Percentiles rank a stretch among this genome's conserved stretches.
Evolutionary conservation across 2,113 vertebrate species (phyloP).

Genomic region (Eulacestoma nigropectus): DNA sequence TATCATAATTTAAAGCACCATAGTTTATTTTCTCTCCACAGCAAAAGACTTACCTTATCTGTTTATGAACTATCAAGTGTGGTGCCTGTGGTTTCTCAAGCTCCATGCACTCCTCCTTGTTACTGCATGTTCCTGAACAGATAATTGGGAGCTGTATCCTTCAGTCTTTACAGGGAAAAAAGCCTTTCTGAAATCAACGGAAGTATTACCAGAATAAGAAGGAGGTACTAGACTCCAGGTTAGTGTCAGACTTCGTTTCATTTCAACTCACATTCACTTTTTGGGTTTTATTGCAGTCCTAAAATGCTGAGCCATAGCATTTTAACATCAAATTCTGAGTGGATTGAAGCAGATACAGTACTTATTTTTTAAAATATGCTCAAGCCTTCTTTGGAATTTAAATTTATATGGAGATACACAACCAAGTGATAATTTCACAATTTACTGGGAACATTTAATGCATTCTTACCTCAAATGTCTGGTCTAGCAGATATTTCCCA

Average conservation of each 20-base stretch:
- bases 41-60: slow-evolving; percentile 1
- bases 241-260: background rate
- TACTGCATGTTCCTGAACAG: background rate
- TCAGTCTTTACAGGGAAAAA: background rate
- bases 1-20: background rate
- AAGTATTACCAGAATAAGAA: background rate
- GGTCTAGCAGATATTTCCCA: slow-evolving; percentile 15
- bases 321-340: background rate
- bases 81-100: background rate
- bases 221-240: background rate
- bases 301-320: background rate
- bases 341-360: background rate
- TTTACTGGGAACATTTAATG: background rate
- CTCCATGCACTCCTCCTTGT: background rate
- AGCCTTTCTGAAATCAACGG: background rate
- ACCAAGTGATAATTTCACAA: background rate
- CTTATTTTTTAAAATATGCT: background rate
- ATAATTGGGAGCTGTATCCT: background rate
- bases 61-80: background rate
- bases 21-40: slow-evolving; percentile 3
- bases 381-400: background rate
- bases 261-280: background rate
- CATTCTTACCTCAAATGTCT: background rate
- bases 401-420: background rate
- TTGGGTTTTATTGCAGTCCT: background rate